Conservation (phyloP, 1,140 invertebrate species). For the Archivesica marissinica region DNA sequence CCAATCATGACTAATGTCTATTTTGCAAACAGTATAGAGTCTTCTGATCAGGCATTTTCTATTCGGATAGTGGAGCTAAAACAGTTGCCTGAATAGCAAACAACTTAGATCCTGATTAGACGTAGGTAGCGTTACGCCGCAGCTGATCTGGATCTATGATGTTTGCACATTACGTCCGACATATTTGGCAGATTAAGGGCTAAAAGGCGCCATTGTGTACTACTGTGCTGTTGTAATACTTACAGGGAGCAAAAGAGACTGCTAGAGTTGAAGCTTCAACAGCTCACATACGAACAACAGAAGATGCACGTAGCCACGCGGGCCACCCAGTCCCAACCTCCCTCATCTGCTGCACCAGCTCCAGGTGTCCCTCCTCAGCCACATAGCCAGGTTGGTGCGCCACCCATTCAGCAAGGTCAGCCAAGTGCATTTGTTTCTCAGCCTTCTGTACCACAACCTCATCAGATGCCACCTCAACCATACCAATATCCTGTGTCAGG, state of each 20-base stretch:
- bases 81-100: too few relatives aligned
- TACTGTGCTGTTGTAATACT: conserved; percentile 1
- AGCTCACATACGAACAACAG: conserved; percentile 65
- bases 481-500: background rate
- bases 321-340: background rate
- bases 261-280: conserved; percentile 69
- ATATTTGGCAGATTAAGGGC: too few relatives aligned
- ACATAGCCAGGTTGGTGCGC: background rate
- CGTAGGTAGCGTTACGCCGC: too few relatives aligned
- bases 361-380: background rate
- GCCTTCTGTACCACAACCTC: background rate
- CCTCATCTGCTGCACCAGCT: background rate
- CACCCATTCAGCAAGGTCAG: background rate
- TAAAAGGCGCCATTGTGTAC: too few relatives aligned
- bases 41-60: too few relatives aligned
- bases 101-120: too few relatives aligned
- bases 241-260: conserved; percentile 71
- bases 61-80: too few relatives aligned
- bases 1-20: too few relatives aligned
- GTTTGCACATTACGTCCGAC: too few relatives aligned
- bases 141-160: too few relatives aligned
- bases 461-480: background rate
- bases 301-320: conserved; percentile 1
- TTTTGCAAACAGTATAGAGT: too few relatives aligned
- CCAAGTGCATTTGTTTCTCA: background rate